Base-by-base conservation (phyloP, 2,797 vertebrate species). In the Amazonetta brasiliensis region DNA sequence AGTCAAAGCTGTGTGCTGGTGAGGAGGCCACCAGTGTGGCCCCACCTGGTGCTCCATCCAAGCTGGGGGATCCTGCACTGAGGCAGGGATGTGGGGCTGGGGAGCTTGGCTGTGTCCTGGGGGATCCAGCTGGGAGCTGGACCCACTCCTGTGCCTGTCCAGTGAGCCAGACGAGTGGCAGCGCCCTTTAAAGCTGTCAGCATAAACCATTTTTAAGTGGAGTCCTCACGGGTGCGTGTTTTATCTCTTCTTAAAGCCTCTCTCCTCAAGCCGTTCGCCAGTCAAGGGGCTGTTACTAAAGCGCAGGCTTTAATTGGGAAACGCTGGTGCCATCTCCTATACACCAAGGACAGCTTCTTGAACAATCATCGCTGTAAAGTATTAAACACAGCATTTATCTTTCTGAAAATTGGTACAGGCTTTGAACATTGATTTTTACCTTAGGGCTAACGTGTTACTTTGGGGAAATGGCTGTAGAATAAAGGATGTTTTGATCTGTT, bases 361-460 rank as follows among this genome's bases (percentile, higher is more conserved):
- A 85, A 41, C 73, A 52, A 76, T 69, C 60, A 6, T 35, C 16
- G 7, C 91, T 31, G 3, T n/a, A 35, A 43, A 60, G 74, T 84
- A 75, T 87, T 91, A 96, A 96, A 96, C 72, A 43, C 46, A 54
- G 67, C 79, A 43, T 94, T 97, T 95, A 90, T 92, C 91, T 95
- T 82, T 80, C 79, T 74, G 94, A 94, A 97, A 96, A 95, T 25
- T 84, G 90, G 77, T 84, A 75, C 91, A 85, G 94, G 69, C 95
- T 97, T 97, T 96, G 97, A 96, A 95, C 95, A 91, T 64, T 35
- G 92, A 95, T 95, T 97, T 94, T 95, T 75, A 94, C 96, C 97
- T 94, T 79, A 78, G 60, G 95, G 91, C 97, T 72, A 82, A 71
- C 25, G 64, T 91, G 91, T 92, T 92, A 78, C 94, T 81, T 89